Base-by-base conservation (phyloP, 2,888 invertebrate genomes). In the Neoitamus cyanurus region DNA sequence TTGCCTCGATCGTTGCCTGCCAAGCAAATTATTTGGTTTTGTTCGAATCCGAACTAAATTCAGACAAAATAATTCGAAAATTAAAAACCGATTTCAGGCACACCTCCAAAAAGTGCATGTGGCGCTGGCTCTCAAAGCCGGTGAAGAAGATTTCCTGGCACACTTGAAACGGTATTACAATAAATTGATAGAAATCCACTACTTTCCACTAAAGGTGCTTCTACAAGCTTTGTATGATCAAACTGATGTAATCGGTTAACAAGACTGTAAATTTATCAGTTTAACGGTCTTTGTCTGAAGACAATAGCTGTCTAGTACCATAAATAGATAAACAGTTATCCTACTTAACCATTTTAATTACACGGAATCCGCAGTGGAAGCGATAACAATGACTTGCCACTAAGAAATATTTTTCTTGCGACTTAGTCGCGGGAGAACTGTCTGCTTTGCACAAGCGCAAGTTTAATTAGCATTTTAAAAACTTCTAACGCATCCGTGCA, bases 261-360 rank as follows among this genome's bases (percentile, higher is more conserved):
- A 58, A 20, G 58, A 25, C 20, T 58, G 58, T 58, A 58, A 58
- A 58, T 58, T 58, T 7, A 58, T 58, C 58, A 58, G 20, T 25
- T 58, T 58, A 58, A 58, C 58, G 58, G 58, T 58, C 58, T 25
- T 58, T 58, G 58, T 58, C 25, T 58, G 7, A 9, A 58, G 1
- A 58, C 58, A 58, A 58, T 58, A 58, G 58, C 58, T 58, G 58
- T 58, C 58, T 58, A 58, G 58, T 20, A 58, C 25, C 58, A 58
- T 58, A 58, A 58, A 20, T 58, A 58, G 58, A 58, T 58, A 25
- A 58, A 58, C 58, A 58, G 58, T 58, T 58, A 58, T 58, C 58
- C 58, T 58, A 58, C 58, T 58, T 58, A 58, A 58, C 58, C 58
- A 58, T 58, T 58, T 58, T 58, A 58, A 58, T 58, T 58, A 58